Percentiles rank a stretch among this genome's conserved stretches.
Evolutionary conservation across 2,797 vertebrate species (phyloP).

Genomic region (Balearica regulorum): DNA sequence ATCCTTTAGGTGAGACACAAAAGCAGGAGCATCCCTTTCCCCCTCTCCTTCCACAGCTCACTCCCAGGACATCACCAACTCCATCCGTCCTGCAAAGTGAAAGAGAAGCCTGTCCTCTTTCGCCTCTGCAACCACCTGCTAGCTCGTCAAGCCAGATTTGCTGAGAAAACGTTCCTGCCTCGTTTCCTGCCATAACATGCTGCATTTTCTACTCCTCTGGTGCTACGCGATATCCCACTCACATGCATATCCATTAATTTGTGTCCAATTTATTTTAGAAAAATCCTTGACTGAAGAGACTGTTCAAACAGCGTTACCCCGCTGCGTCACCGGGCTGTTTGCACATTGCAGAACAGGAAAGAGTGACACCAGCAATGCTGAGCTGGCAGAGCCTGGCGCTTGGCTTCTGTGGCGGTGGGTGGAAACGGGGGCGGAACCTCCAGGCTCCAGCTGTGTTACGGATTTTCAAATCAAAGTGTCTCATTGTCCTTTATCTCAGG

Average conservation of each 20-base stretch:
- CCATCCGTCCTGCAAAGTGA: not conserved
- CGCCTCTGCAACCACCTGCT: not conserved
- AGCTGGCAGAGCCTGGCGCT: not conserved
- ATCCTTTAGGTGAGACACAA: not conserved
- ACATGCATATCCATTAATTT: not conserved
- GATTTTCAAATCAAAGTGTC: not conserved
- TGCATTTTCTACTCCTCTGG: not conserved
- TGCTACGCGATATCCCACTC: not conserved
- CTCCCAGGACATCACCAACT: not conserved
- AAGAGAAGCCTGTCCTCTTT: not conserved
- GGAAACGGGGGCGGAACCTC: constrained; percentile 9
- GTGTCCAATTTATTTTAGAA: not conserved
- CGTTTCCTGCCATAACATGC: not conserved
- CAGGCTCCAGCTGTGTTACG: not conserved
- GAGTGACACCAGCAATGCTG: not conserved
- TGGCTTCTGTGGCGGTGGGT: not conserved
- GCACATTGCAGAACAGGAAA: not conserved
- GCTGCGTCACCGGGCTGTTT: not conserved
- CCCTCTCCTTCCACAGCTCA: not conserved
- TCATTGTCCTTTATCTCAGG: not conserved
- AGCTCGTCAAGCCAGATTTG: not conserved
- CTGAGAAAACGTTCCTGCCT: not conserved
- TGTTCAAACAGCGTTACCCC: not conserved
- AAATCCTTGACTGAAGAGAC: not conserved
- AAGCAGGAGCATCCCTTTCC: not conserved